Base-by-base conservation (phyloP, 92 coral and sea anemone genomes). In the Epizoanthus rinbou region DNA sequence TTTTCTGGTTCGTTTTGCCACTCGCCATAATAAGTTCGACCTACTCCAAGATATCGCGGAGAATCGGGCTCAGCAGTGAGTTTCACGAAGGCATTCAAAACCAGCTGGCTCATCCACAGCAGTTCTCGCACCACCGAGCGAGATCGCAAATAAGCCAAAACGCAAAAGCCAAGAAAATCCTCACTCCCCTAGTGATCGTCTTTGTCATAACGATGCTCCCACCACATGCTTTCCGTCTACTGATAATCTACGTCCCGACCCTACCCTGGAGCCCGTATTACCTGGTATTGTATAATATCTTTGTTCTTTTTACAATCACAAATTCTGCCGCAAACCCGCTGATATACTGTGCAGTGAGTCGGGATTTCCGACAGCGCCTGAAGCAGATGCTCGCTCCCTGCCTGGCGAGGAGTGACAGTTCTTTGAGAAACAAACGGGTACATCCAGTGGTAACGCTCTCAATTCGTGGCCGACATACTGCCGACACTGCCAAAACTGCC, bases 121-220 rank as follows among this genome's bases (percentile, higher is more conserved):
- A 45, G 9, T 14, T 70, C 57, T 43, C 17, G 5, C 33, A 54
- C 9, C 15, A 24, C 14, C n/a, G n/a, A 71, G 56, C 22, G 3
- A 9, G 56, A 71, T 41, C 75, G n/a, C 31, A 71, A 43, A 71
- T 18, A 28, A 71, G 75, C 54, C 75, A 71, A 11, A 71, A 71
- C 57, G 41, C 39, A 22, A 71, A 71, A 25, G 75, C 75, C 43
- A 71, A 71, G 33, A 71, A 71, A 71, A 41, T 71, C 56, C 75
- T 71, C 56, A 71, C 75, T 57, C 75, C 75, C 13, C 37, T 71
- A 4, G 75, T 71, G 17, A 71, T 71, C 17, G 75, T 71, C 15
- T 71, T 71, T 71, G 75, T 47, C 28, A 13, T 37, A 16, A 71
- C 75, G 8, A 71, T 71, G 75, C 57, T 71, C 56, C 75, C 75